Conservation (phyloP, 2,888 invertebrate genomes). For the Amblyteles armatorius region DNA sequence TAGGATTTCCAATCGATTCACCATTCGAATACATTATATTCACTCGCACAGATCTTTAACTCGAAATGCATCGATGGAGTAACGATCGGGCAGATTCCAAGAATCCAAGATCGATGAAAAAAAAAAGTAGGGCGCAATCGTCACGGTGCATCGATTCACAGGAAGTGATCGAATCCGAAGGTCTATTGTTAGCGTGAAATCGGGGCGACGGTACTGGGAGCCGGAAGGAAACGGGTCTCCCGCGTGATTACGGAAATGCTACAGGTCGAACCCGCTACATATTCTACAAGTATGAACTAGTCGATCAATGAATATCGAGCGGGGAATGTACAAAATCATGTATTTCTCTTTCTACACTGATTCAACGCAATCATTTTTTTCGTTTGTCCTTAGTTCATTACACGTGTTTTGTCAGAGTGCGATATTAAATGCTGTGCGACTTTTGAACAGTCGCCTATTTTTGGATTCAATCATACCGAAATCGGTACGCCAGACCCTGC, state of each 20-base stretch:
- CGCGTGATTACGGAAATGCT: constrained; percentile 54
- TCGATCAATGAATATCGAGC: constrained; percentile 11
- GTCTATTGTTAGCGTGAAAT: constrained; percentile 61
- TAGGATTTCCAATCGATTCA: constrained; percentile 42
- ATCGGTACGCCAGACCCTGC: no score
- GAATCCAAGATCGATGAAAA: not conserved
- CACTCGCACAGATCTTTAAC: not conserved
- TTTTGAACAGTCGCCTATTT: no score
- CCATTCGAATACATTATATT: constrained; percentile 30
- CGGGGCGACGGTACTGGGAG: constrained; percentile 37
- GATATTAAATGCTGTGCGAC: no score
- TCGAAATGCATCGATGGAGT: not conserved
- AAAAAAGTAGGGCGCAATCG: not conserved
- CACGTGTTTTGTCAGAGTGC: no score
- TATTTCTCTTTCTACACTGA: not conserved
- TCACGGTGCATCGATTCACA: constrained; percentile 28
- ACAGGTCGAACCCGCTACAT: constrained; percentile 41
- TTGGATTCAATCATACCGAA: no score
- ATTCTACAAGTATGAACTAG: constrained; percentile 1
- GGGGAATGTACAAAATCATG: not conserved
- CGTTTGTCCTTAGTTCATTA: no score
- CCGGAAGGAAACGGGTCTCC: constrained; percentile 61
- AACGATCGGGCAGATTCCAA: no score
- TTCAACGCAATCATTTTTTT: not conserved
- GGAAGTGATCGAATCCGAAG: constrained; percentile 59